Percentiles rank a stretch among this genome's conserved stretches.
phyloP scores from a whole-genome alignment of 2,797 vertebrate genomes.

The Rhynchotus rufescens region DNA sequence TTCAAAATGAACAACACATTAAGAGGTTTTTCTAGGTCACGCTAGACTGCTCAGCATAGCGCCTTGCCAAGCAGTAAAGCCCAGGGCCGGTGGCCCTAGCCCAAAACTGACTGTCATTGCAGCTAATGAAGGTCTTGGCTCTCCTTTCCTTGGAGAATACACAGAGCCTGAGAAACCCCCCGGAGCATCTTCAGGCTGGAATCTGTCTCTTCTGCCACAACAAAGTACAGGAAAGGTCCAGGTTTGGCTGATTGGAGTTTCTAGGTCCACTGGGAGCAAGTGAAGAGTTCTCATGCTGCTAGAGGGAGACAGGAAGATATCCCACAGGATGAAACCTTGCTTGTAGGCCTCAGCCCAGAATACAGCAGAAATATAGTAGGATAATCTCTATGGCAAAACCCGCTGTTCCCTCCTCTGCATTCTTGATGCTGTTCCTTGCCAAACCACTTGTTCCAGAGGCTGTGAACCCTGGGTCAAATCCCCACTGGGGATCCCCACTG shows the following conservation, averaged over 20 bases:
- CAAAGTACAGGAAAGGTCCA: background rate
- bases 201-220: background rate
- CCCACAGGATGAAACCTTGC: too few relatives aligned
- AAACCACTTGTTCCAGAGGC: background rate
- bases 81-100: background rate
- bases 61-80: background rate
- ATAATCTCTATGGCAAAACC: background rate
- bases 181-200: background rate
- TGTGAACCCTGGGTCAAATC: background rate
- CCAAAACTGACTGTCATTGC: background rate
- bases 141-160: background rate
- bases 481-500: too few relatives aligned
- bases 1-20: background rate
- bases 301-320: background rate
- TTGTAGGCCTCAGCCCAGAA: background rate
- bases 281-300: background rate
- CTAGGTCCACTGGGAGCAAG: background rate
- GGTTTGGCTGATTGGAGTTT: background rate
- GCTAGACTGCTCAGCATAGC: background rate
- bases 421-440: background rate
- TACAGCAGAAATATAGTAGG: rapidly evolving
- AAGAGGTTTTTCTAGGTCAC: conserved; percentile 53
- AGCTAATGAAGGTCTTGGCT: background rate
- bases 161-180: rapidly evolving
- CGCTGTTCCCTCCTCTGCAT: background rate